Percentiles rank a stretch among this genome's conserved stretches.
Conservation (phyloP, 2,113 vertebrate species). For the Tiliqua scincoides region DNA sequence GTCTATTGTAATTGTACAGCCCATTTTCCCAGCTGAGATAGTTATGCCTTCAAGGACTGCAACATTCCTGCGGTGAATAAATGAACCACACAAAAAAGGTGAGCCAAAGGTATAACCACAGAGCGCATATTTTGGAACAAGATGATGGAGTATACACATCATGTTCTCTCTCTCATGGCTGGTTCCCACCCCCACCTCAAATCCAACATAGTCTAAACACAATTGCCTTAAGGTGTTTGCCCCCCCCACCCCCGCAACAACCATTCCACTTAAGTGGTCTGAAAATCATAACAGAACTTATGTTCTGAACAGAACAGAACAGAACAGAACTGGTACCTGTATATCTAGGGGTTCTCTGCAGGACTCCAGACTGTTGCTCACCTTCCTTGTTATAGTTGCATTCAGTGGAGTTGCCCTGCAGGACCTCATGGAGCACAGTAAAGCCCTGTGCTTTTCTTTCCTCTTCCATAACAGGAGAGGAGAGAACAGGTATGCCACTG, state of each 20-base stretch:
- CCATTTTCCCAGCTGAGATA: background rate
- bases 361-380: too few relatives aligned
- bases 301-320: too few relatives aligned
- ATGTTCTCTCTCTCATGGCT: background rate
- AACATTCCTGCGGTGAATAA: background rate
- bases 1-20: background rate
- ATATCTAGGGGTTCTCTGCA: background rate
- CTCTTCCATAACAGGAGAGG: too few relatives aligned
- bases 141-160: background rate
- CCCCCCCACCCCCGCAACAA: background rate
- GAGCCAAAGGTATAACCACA: background rate
- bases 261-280: background rate
- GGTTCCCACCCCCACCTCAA: too few relatives aligned
- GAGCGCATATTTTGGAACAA: background rate
- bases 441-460: too few relatives aligned
- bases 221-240: too few relatives aligned
- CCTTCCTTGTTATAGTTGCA: too few relatives aligned
- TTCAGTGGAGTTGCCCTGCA: too few relatives aligned
- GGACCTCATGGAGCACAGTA: too few relatives aligned
- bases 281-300: background rate
- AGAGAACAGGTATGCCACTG: too few relatives aligned
- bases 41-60: background rate
- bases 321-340: background rate
- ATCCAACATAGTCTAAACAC: background rate
- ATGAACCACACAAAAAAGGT: conserved; percentile 1